phyloP scores from a whole-genome alignment of 2,113 vertebrate species.

The Mormyrus iriodes region DNA sequence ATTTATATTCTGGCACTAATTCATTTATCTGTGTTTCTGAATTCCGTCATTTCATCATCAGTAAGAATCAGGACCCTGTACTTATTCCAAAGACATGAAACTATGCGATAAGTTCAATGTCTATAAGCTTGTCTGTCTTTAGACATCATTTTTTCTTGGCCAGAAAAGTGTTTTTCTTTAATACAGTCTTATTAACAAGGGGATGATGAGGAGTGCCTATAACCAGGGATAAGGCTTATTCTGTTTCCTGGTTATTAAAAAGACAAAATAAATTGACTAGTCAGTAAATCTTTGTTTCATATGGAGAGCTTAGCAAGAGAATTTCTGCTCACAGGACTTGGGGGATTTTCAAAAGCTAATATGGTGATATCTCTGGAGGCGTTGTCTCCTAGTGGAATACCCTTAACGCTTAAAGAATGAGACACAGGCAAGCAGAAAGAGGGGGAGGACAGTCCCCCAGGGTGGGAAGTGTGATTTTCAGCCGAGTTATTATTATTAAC shows the following conservation, averaged over 20 bases:
- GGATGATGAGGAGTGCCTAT: background rate
- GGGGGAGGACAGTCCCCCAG: background rate
- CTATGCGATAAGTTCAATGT: background rate
- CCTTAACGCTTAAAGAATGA: background rate
- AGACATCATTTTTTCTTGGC: background rate
- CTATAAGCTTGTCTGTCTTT: background rate
- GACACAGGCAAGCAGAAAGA: background rate
- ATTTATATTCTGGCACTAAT: conserved; percentile 1
- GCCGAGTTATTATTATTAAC: background rate
- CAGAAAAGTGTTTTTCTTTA: background rate
- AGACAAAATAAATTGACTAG: background rate
- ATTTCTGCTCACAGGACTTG: background rate
- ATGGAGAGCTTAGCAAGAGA: background rate
- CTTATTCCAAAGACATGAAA: background rate
- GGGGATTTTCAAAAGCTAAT: conserved; percentile 2
- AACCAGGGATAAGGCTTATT: background rate
- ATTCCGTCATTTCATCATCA: background rate
- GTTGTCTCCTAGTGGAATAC: background rate
- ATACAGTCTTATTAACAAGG: background rate
- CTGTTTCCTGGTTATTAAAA: background rate
- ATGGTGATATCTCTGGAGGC: background rate
- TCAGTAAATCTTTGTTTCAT: conserved; percentile 10
- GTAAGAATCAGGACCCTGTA: background rate
- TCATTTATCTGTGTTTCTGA: background rate
- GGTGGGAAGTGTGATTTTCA: background rate